Base-by-base conservation (phyloP, 1,140 invertebrate genomes). In the Phymorhynchus buccinoides region DNA sequence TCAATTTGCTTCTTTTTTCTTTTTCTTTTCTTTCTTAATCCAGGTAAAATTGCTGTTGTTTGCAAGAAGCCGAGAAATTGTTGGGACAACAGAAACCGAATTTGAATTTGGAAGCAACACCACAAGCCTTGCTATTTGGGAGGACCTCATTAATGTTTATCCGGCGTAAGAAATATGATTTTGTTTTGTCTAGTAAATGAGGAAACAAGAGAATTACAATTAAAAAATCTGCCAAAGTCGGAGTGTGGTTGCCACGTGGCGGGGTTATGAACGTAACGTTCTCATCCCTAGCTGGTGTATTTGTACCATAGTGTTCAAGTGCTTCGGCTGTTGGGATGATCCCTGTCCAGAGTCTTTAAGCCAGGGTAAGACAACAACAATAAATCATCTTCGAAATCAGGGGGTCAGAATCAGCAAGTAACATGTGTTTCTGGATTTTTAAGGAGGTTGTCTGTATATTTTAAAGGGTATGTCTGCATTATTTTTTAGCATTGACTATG, bases 51-150 rank as follows among this genome's bases (percentile, higher is more conserved):
- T 98, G 73, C 92, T 97, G 87, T 97, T 98, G 94, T 98, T 98
- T 93, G 97, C 97, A 22, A 96, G 96, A 94, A 96, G 97, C 82
- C 96, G 96, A 91, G 97, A 98, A 93, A 91, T 97, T 84, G 94
- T 95, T 84, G 96, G 96, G 83, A 80, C 85, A 30, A 89, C 87
- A 62, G 86, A 89, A 83, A 62, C 78, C 52, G 68, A 85, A 18
- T 85, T 97, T 30, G 90, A 94, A 2, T 87, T 92, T 35, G 91
- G 91, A 87, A 92, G 95, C 37, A 95, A 94, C 85, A 75, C 83
- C 48, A 85, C 89, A 75, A 79, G 88, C 39, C 41, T 90, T 16
- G 90, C 95, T 84, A 93, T 97, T 6, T 89, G 96, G 32, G 91
- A 95, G 12, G 89, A 93, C 41, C 94, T 97, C 56, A 90, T 96